These are phyloP conservation scores for Pristionchus pacificus DNA, from an alignment of 1,140 invertebrate genomes.

Conservation along the genomic window DNA sequence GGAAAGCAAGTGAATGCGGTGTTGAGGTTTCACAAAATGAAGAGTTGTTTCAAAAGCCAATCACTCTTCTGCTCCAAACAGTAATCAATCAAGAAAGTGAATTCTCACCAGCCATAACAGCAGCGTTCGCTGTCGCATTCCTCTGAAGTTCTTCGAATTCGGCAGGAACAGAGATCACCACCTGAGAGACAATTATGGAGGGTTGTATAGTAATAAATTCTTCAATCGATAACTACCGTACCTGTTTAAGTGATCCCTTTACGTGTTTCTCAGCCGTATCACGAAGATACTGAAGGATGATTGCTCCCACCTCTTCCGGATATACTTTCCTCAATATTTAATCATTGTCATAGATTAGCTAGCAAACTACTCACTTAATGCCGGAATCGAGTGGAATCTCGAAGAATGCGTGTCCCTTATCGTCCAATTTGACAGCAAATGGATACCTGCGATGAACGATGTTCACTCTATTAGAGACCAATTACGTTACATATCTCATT, in stretches of 20 bases:
- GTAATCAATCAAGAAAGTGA: not conserved
- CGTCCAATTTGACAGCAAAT: conserved; percentile 48
- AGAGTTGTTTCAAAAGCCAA: too few relatives aligned
- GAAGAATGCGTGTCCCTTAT: conserved; percentile 47
- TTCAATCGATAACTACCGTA: not conserved
- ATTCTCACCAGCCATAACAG: conserved; percentile 42
- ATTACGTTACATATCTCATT: too few relatives aligned
- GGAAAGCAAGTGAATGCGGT: not conserved
- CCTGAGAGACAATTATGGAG: conserved; percentile 14
- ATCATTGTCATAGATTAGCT: conserved; percentile 22
- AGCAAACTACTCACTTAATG: conserved; percentile 12
- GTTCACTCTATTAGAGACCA: conserved; percentile 9
- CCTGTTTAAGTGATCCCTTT: conserved; percentile 33
- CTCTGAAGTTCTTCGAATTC: conserved; percentile 52
- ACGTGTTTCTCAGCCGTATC: conserved; percentile 38
- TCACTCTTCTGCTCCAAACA: conserved; percentile 1
- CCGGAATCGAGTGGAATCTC: conserved; percentile 39
- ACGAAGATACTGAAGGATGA: conserved; percentile 52
- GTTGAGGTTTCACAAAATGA: too few relatives aligned
- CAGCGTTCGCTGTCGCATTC: conserved; percentile 47
- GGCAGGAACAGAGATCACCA: conserved; percentile 56
- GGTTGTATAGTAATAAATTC: too few relatives aligned
- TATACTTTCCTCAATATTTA: conserved; percentile 38
- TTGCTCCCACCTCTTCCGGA: conserved; percentile 51
- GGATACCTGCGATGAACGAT: conserved; percentile 47